Conservation (phyloP, 2,888 invertebrate genomes). For the Drosophila anomelani region DNA sequence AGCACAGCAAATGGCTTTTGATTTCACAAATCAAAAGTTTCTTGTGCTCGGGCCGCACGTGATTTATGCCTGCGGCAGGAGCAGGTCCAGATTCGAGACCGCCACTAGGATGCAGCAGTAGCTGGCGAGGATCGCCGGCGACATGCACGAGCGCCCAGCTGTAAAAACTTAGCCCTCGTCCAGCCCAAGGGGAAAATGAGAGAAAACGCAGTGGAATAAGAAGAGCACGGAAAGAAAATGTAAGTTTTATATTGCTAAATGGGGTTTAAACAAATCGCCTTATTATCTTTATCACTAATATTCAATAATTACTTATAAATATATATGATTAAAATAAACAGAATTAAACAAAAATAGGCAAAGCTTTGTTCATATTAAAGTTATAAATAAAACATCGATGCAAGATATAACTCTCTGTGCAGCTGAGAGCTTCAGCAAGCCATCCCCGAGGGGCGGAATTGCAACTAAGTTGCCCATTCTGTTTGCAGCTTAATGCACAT, state of each 20-base stretch:
- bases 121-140: constrained; percentile 50
- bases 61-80: constrained; percentile 80
- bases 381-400: background rate
- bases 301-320: background rate
- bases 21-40: constrained; percentile 84
- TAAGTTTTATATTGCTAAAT: too few relatives aligned
- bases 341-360: background rate
- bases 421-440: constrained; percentile 2
- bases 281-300: background rate
- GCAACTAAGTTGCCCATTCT: constrained; percentile 47
- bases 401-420: constrained; percentile 1
- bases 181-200: constrained; percentile 22
- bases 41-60: constrained; percentile 80
- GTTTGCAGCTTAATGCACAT: constrained; percentile 51
- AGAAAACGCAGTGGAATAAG: constrained; percentile 18
- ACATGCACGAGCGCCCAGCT: constrained; percentile 60
- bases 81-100: constrained; percentile 19
- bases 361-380: too few relatives aligned
- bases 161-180: constrained; percentile 45
- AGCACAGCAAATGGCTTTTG: constrained; percentile 79
- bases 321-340: background rate
- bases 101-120: constrained; percentile 17
- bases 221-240: constrained; percentile 3
- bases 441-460: constrained; percentile 1
- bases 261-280: background rate